phyloP scores from a whole-genome alignment of 2,113 vertebrate species.

The Meles meles region DNA sequence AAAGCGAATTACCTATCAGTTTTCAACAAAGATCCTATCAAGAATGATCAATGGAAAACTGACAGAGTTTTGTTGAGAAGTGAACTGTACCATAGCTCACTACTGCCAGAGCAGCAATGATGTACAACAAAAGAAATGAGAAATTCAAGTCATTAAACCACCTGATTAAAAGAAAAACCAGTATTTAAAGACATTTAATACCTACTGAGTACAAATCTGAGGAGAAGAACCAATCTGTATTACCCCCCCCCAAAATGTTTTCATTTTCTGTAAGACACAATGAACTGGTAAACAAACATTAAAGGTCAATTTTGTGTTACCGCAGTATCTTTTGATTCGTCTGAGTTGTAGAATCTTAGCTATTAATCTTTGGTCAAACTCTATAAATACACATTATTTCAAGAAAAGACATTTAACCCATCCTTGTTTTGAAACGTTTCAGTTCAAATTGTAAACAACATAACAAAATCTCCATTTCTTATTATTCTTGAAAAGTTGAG shows the following conservation, averaged over 20 bases:
- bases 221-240: conserved; percentile 51
- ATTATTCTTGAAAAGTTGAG: background rate
- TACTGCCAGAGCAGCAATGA: conserved; percentile 56
- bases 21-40: background rate
- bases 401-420: background rate
- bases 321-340: conserved; percentile 74
- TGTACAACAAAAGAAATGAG: conserved; percentile 17
- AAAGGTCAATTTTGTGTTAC: conserved; percentile 74
- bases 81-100: conserved; percentile 49
- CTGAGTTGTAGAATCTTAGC: conserved; percentile 55
- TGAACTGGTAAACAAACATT: conserved; percentile 75
- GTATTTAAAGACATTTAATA: conserved; percentile 49
- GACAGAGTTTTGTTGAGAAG: conserved; percentile 30
- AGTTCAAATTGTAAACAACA: conserved; percentile 14
- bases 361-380: conserved; percentile 37
- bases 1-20: conserved; percentile 34
- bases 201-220: conserved; percentile 45
- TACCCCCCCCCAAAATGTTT: conserved; percentile 47
- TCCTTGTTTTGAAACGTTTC: background rate
- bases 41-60: conserved; percentile 3
- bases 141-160: conserved; percentile 15
- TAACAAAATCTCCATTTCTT: background rate
- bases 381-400: background rate
- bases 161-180: conserved; percentile 24
- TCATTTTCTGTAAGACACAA: conserved; percentile 75